These are phyloP conservation scores for Epinotia nisella DNA, from an alignment of 2,888 invertebrate species.

Conservation along the genomic window DNA sequence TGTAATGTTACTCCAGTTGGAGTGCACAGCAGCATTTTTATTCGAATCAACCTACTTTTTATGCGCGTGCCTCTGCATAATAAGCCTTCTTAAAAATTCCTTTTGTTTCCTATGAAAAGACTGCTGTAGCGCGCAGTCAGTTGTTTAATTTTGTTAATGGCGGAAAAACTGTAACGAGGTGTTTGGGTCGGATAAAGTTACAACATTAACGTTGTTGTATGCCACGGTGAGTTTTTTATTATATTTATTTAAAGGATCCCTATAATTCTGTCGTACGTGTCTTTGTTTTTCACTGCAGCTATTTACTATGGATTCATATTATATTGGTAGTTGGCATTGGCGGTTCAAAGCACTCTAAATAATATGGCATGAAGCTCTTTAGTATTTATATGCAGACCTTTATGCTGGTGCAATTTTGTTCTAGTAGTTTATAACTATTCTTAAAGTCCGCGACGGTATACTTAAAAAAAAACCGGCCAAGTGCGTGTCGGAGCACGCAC, in stretches of 20 bases:
- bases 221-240: not conserved
- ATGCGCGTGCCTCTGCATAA: slow-evolving; percentile 65
- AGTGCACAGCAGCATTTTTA: slow-evolving; percentile 21
- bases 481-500: no score
- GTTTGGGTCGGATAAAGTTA: slow-evolving; percentile 15
- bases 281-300: no score
- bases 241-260: not conserved
- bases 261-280: no score
- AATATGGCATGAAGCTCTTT: no score
- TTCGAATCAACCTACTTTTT: slow-evolving; percentile 41
- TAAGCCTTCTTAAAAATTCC: slow-evolving; percentile 63
- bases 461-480: no score
- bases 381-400: no score
- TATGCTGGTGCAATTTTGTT: no score
- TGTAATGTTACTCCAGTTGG: slow-evolving; percentile 17
- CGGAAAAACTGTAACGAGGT: slow-evolving; percentile 29
- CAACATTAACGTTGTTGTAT: not conserved
- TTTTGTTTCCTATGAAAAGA: slow-evolving; percentile 55
- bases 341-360: no score
- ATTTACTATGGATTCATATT: no score
- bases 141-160: slow-evolving; percentile 45
- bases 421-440: no score
- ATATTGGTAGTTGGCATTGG: no score
- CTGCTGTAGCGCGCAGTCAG: slow-evolving; percentile 44
- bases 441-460: no score